Evolutionary conservation across 1,140 invertebrate species (phyloP).

Genomic region (Macrobrachium nipponense): DNA sequence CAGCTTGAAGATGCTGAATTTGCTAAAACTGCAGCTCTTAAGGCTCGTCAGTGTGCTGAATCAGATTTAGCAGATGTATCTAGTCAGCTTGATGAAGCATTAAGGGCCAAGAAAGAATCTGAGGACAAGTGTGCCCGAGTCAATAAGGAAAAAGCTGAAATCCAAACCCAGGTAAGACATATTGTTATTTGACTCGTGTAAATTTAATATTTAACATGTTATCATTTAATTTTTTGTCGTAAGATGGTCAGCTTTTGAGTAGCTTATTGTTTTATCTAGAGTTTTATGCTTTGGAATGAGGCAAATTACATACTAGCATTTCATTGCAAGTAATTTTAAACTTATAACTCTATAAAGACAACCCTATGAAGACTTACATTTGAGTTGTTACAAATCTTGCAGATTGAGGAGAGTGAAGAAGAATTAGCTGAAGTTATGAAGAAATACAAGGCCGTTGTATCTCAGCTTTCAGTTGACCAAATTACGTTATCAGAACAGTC

Average conservation of each 20-base stretch:
- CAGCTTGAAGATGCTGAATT: constrained; percentile 91
- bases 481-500: constrained; percentile 83
- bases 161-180: constrained; percentile 78
- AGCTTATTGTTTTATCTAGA: too few relatives aligned
- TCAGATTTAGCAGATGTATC: constrained; percentile 82
- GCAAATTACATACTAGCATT: too few relatives aligned
- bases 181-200: too few relatives aligned
- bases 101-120: constrained; percentile 79
- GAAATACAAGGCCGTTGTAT: constrained; percentile 89
- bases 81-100: constrained; percentile 83
- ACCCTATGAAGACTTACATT: neutral
- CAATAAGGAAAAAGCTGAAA: constrained; percentile 82
- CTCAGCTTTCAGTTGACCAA: constrained; percentile 87
- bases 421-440: constrained; percentile 78
- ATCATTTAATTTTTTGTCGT: neutral
- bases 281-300: too few relatives aligned
- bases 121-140: constrained; percentile 82
- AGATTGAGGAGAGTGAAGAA: constrained; percentile 61
- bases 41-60: constrained; percentile 85
- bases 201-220: neutral
- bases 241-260: too few relatives aligned
- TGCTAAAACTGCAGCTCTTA: constrained; percentile 82
- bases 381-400: too few relatives aligned
- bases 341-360: neutral
- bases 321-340: neutral